phyloP scores from a whole-genome alignment of 2,888 invertebrate genomes.

The Drosophila kambysellisi region DNA sequence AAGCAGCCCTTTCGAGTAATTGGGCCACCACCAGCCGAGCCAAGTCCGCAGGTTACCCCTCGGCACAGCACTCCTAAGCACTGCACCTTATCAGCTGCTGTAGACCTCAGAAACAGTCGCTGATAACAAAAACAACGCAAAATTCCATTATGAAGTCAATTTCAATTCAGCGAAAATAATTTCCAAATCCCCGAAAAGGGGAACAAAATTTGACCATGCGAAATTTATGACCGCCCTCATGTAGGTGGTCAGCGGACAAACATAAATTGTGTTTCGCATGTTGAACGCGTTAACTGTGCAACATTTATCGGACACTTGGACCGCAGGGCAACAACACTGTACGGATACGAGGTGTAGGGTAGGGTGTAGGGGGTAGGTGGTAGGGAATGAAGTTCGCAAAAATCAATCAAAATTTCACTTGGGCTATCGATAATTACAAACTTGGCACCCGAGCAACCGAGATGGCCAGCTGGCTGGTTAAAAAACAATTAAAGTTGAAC shows the following conservation, averaged over 20 bases:
- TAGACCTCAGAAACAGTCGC: constrained; percentile 2
- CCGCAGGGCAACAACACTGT: constrained; percentile 16
- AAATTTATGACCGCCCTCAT: constrained; percentile 50
- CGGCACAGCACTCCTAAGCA: neutral
- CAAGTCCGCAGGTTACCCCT: constrained; percentile 27
- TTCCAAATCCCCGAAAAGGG: constrained; percentile 8
- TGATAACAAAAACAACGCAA: constrained; percentile 38
- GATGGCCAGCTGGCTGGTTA: constrained; percentile 56
- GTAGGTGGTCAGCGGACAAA: constrained; percentile 64
- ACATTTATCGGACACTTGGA: constrained; percentile 31
- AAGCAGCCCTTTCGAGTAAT: constrained; percentile 38
- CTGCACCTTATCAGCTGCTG: constrained; percentile 30
- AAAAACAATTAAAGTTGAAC: constrained; percentile 82
- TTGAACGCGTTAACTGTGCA: constrained; percentile 38
- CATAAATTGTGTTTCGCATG: constrained; percentile 55
- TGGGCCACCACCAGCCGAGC: constrained; percentile 46
- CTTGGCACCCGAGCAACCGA: constrained; percentile 39
- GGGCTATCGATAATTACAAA: constrained; percentile 65
- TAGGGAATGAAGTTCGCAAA: constrained; percentile 23
- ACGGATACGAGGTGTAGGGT: neutral
- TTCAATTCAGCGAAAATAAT: constrained; percentile 13
- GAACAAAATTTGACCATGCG: constrained; percentile 14
- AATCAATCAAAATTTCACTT: constrained; percentile 78
- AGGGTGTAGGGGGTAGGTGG: neutral
- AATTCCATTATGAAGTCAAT: constrained; percentile 38